A percentile compares a stretch with the other conserved stretches of the same genome.
These are phyloP conservation scores for Stramonita haemastoma DNA, from an alignment of 2,888 invertebrate species.

Conservation along the genomic window DNA sequence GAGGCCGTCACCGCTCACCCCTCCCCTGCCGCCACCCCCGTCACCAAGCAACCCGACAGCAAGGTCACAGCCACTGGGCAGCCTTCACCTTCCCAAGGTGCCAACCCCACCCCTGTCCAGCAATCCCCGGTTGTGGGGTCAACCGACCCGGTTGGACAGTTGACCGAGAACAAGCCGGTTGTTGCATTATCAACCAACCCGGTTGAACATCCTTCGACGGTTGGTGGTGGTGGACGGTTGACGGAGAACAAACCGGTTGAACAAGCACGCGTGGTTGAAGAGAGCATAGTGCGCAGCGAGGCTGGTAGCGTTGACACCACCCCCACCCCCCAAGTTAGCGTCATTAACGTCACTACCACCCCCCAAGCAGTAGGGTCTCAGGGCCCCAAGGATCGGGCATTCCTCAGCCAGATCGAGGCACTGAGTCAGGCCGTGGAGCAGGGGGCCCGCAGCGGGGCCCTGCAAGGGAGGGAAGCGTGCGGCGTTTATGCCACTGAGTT, in stretches of 20 bases:
- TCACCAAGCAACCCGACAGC: conserved; percentile 19
- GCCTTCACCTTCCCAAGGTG: background rate
- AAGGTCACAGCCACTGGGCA: background rate
- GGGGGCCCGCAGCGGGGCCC: conserved; percentile 6
- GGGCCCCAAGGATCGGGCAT: background rate
- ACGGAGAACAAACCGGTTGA: background rate
- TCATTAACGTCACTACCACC: background rate
- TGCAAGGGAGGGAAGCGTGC: conserved; percentile 15
- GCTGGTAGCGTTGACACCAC: background rate
- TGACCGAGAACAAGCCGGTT: background rate
- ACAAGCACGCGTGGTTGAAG: background rate
- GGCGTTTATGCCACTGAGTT: conserved; percentile 48
- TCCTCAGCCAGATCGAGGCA: conserved; percentile 15
- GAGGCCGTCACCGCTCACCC: conserved; percentile 18
- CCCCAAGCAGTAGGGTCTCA: background rate
- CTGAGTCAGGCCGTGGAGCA: conserved; percentile 6
- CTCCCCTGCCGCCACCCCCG: background rate
- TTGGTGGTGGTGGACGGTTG: no score
- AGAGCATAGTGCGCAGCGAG: background rate
- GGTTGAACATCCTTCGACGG: no score
- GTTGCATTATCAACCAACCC: background rate
- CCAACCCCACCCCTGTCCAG: background rate
- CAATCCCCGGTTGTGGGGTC: background rate
- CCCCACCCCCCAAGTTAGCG: conserved; percentile 18
- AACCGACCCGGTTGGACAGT: background rate